Conservation (phyloP, 2,888 invertebrate genomes). For the Himalopsyche kuldschensis region DNA sequence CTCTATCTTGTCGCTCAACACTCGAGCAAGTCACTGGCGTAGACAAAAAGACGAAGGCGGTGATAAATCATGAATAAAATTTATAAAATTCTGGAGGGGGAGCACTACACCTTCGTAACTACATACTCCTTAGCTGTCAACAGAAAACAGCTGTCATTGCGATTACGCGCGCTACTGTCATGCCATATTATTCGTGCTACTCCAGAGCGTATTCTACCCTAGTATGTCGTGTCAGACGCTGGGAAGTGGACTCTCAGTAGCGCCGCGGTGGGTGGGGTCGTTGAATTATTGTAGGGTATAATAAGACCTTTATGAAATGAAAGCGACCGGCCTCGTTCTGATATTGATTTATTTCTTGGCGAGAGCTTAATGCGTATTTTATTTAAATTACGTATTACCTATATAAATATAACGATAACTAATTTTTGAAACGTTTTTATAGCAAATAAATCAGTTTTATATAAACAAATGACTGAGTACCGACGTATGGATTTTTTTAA, state of each 20-base stretch:
- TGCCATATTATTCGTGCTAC: not conserved
- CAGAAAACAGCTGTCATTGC: not conserved
- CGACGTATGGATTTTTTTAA: too few species aligned
- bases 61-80: too few species aligned
- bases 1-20: too few species aligned
- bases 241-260: not conserved
- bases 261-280: not conserved
- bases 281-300: not conserved
- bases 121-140: not conserved
- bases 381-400: not conserved
- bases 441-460: too few species aligned
- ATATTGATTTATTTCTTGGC: not conserved
- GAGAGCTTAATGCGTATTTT: not conserved
- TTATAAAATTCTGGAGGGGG: too few species aligned
- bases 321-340: not conserved
- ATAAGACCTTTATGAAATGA: not conserved
- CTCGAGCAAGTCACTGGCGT: too few species aligned
- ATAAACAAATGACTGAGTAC: too few species aligned
- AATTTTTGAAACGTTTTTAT: too few species aligned
- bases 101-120: not conserved
- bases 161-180: not conserved
- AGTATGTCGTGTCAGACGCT: not conserved
- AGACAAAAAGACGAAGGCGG: too few species aligned
- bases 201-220: not conserved
- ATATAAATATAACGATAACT: too few species aligned